Evolutionary conservation across 2,797 vertebrate species (phyloP), one percentile per base, ranked within the genome.

Genomic region (Falco naumanni): DNA sequence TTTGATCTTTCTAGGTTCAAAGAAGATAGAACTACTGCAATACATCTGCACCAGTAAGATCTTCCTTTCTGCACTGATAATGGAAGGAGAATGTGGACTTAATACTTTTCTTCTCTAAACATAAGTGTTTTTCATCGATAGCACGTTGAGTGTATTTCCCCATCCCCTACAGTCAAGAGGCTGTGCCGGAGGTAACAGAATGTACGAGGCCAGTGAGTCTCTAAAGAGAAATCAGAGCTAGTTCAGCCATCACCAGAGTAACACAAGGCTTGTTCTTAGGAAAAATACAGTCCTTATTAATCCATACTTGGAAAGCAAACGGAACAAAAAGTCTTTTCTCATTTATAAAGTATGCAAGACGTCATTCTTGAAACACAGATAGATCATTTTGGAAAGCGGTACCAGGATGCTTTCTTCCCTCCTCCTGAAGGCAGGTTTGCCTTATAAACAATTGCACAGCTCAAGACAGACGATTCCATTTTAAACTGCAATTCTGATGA

Each of bases 221-320:
- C 47, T 8, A 7, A 5, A 5, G 64, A 87, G 88, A 48, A 26
- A 60, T 16, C 1, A 14, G 20, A 79, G 78, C 50, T 21, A 91
- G n/a, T 43, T 48, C 74, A 66, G 61, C 70, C 72, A 63, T 16
- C 81, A 14, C 69, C 69, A 48, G 53, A 25, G 39, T 6, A 61
- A 78, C 26, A 11, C 15, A 3, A 34, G 31, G 54, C 69, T 63
- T 50, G 24, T 29, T 91, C 78, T 21, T 19, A 8, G 69, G 39
- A 57, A 78, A 91, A 90, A 64, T 1, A 47, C 37, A 9, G 14
- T 53, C 70, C 5, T 4, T 22, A 45, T 89, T 80, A 84, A 95
- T 79, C 94, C 83, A 71, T 64, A 31, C 75, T 87, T 60, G 91
- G 94, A 95, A 82, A 90, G 59, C 3, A 3, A 74, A 92, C 79